Conservation (phyloP, 2,888 invertebrate species). For the Bhutanitis thaidina region DNA sequence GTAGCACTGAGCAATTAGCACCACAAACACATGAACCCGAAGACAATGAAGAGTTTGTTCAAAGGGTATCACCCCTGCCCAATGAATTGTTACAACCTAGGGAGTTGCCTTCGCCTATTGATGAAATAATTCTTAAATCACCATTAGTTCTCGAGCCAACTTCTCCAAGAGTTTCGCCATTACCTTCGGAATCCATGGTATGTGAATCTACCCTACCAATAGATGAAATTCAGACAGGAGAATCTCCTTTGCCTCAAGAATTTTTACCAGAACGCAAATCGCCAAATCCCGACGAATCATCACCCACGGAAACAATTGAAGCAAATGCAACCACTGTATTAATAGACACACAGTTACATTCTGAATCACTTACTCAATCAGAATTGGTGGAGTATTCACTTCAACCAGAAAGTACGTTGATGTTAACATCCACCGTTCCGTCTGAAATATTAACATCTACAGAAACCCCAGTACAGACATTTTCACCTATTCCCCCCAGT, state of each 20-base stretch:
- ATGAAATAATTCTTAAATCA: constrained; percentile 24
- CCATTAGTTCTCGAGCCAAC: constrained; percentile 17
- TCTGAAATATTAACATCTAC: constrained; percentile 19
- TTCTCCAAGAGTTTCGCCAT: constrained; percentile 9
- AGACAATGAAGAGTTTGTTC: background rate
- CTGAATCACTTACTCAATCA: background rate
- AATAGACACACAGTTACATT: constrained; percentile 1
- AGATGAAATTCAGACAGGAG: constrained; percentile 5
- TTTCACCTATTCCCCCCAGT: constrained; percentile 20
- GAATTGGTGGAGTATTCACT: background rate
- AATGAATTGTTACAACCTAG: constrained; percentile 34
- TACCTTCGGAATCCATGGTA: constrained; percentile 7
- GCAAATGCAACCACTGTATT: constrained; percentile 1
- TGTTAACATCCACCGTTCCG: constrained; percentile 4
- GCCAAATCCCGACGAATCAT: constrained; percentile 2
- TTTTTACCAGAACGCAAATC: constrained; percentile 8
- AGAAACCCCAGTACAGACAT: constrained; percentile 24
- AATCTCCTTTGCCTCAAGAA: constrained; percentile 12
- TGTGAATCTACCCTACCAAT: constrained; percentile 18
- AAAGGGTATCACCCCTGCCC: constrained; percentile 19
- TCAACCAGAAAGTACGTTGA: background rate
- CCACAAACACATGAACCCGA: background rate
- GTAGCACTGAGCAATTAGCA: background rate
- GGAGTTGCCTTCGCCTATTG: constrained; percentile 26
- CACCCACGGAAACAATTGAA: constrained; percentile 1